Evolutionary conservation across 2,113 vertebrate species (phyloP).

Genomic region (Pimephales promelas): DNA sequence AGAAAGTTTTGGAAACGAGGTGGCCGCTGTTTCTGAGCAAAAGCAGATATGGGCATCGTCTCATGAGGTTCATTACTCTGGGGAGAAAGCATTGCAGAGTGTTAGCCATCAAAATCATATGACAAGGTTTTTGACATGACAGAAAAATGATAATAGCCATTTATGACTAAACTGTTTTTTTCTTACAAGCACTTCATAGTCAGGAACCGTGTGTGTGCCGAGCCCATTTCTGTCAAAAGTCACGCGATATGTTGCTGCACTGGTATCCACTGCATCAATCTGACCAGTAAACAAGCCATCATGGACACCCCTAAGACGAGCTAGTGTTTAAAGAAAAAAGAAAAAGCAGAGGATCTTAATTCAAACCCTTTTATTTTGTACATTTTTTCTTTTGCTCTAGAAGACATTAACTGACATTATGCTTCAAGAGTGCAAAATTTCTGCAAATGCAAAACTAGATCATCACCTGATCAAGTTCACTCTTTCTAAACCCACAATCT

Average conservation of each 20-base stretch:
- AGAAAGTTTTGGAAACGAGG: slow-evolving; percentile 85
- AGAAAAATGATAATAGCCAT: not conserved
- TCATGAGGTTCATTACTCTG: slow-evolving; percentile 98
- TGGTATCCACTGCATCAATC: slow-evolving; percentile 96
- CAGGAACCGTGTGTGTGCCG: slow-evolving; percentile 96
- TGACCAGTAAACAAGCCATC: slow-evolving; percentile 97
- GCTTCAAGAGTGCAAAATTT: not conserved
- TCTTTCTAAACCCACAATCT: not conserved
- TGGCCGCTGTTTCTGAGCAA: slow-evolving; percentile 94
- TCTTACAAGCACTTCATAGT: slow-evolving; percentile 97
- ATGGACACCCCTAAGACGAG: slow-evolving; percentile 91
- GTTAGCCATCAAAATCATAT: not conserved
- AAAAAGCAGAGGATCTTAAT: not conserved
- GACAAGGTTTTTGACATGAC: not conserved
- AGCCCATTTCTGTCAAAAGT: slow-evolving; percentile 95
- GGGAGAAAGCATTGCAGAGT: not conserved
- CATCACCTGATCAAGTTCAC: not conserved
- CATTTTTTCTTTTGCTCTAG: not conserved
- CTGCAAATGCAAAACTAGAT: not conserved
- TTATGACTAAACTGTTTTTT: not conserved
- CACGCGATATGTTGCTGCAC: slow-evolving; percentile 94
- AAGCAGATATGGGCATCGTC: slow-evolving; percentile 97
- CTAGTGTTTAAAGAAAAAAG: slow-evolving; percentile 66
- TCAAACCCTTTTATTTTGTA: not conserved
- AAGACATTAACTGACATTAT: not conserved